phyloP scores from a whole-genome alignment of 2,113 vertebrate species.

The Sinocyclocheilus maitianheensis region DNA sequence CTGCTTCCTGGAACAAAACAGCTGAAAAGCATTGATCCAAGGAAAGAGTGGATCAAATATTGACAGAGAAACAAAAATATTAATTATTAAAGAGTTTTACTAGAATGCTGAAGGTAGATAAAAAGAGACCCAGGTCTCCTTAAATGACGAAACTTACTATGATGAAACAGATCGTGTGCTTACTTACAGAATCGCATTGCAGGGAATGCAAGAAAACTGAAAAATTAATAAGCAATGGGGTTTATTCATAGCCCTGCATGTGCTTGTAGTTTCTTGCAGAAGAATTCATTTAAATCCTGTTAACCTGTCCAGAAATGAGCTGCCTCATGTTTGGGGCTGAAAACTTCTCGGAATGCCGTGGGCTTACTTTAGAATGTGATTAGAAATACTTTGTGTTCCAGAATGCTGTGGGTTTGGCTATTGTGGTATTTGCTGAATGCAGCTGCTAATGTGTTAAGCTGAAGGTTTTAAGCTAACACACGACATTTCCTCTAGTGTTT shows the following conservation, averaged over 20 bases:
- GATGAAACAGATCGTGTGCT: background rate
- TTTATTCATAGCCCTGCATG: background rate
- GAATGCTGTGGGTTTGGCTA: background rate
- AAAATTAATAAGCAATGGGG: background rate
- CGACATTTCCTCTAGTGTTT: background rate
- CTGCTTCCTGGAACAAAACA: background rate
- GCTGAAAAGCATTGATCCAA: background rate
- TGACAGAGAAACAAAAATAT: background rate
- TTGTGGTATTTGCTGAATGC: background rate
- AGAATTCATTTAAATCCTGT: background rate
- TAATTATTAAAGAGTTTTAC: background rate
- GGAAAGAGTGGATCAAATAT: background rate
- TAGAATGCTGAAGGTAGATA: background rate
- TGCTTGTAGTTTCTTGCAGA: background rate
- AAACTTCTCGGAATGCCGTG: background rate
- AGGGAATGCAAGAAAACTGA: background rate
- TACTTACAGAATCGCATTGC: background rate
- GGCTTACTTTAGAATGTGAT: conserved; percentile 8
- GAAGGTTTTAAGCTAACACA: background rate
- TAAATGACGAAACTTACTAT: background rate
- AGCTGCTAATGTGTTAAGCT: background rate
- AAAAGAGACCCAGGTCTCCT: background rate
- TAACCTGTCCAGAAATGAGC: background rate
- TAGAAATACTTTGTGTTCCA: background rate
- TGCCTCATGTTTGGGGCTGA: background rate